phyloP scores from a whole-genome alignment of 2,888 invertebrate genomes.

The Glyphotaelius pellucidus region DNA sequence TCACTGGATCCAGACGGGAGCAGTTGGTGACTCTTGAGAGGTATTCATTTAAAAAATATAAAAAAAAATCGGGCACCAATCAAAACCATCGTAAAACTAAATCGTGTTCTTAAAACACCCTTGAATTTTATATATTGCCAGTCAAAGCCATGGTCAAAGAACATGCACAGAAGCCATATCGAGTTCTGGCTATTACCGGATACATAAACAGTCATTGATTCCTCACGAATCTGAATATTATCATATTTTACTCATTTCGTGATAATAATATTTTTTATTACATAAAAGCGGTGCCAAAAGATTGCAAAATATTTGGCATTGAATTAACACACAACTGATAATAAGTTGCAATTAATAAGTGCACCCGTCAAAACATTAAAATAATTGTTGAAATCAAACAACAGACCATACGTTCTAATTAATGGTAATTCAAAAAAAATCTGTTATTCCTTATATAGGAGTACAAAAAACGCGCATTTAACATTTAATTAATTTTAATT shows the following conservation, averaged over 20 bases:
- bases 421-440: constrained; percentile 3
- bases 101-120: background rate
- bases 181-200: background rate
- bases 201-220: background rate
- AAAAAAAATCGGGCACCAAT: no score
- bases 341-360: background rate
- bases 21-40: no score
- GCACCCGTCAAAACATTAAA: background rate
- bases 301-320: background rate
- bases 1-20: no score
- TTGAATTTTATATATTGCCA: background rate
- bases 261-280: background rate
- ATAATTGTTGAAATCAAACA: background rate
- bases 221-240: background rate
- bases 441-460: background rate
- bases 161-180: background rate
- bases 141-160: background rate
- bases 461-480: background rate
- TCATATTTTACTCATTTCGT: background rate
- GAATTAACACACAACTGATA: background rate
- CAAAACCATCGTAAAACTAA: background rate
- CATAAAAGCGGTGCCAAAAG: background rate
- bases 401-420: constrained; percentile 3
- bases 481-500: constrained; percentile 32
- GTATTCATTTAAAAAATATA: no score